A percentile compares a stretch with the other conserved stretches of the same genome.
Evolutionary conservation across 2,888 invertebrate genomes (phyloP).

Genomic region (Alentia gelatinosa): DNA sequence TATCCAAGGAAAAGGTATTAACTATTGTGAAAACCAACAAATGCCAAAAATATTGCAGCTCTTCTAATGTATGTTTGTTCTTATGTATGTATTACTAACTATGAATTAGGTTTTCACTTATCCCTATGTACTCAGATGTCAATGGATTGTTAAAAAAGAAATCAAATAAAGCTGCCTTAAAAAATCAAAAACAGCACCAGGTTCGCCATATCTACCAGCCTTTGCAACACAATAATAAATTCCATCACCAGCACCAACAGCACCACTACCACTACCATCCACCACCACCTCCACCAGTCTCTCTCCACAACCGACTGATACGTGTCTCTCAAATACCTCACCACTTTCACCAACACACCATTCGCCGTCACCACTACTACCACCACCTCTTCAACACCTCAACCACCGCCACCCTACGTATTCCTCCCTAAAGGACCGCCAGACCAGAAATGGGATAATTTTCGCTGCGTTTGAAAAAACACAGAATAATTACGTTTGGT

Average conservation of each 20-base stretch:
- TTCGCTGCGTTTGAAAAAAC: background rate
- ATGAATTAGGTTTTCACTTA: no score
- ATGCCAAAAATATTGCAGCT: no score
- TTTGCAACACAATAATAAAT: background rate
- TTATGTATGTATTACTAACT: no score
- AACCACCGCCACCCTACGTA: background rate
- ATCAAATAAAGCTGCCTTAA: no score
- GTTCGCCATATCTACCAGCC: no score
- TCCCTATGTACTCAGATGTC: no score
- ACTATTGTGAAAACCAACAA: no score
- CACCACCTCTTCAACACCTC: background rate
- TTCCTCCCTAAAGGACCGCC: background rate
- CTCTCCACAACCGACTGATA: background rate
- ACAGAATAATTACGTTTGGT: background rate
- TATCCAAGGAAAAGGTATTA: no score
- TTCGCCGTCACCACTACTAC: background rate
- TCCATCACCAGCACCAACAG: background rate
- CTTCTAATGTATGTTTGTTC: no score
- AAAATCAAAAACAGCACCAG: no score
- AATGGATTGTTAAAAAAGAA: no score
- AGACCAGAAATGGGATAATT: slow-evolving; percentile 16
- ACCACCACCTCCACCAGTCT: background rate
- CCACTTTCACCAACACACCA: background rate
- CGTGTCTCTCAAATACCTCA: background rate
- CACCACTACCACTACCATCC: background rate